A percentile compares a stretch with the other conserved stretches of the same genome.
phyloP scores from a whole-genome alignment of 2,797 vertebrate genomes.

The Protonibea diacanthus region DNA sequence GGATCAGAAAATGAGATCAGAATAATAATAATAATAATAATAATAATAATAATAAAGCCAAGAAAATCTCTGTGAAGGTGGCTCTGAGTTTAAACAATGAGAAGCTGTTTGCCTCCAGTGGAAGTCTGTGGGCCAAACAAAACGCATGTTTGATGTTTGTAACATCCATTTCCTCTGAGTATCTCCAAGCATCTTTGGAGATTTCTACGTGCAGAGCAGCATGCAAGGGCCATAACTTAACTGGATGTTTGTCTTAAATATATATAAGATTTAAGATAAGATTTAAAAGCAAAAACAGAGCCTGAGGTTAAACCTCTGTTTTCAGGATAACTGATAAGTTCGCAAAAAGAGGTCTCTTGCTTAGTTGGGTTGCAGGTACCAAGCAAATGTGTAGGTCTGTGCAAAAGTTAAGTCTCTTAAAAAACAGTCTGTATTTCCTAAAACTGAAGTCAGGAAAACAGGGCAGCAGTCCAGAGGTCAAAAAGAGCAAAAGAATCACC shows the following conservation, averaged over 20 bases:
- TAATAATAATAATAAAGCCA: neutral
- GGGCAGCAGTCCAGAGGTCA: neutral
- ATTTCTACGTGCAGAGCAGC: constrained; percentile 19
- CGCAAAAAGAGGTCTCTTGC: neutral
- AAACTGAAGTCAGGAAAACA: neutral
- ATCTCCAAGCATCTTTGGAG: neutral
- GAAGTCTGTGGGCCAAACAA: neutral
- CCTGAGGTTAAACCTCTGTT: neutral
- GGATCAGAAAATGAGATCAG: neutral
- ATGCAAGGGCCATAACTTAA: neutral
- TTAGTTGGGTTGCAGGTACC: neutral
- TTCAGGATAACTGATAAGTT: neutral
- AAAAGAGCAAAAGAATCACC: neutral
- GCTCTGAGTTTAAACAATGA: neutral
- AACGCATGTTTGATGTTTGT: neutral
- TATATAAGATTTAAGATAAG: neutral
- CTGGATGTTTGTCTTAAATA: neutral
- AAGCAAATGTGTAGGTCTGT: too few species aligned
- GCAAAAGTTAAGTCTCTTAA: neutral
- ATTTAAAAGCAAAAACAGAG: neutral
- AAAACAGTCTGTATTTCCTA: neutral
- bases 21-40: neutral
- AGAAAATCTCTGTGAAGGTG: neutral
- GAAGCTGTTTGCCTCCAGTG: neutral
- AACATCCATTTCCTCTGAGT: neutral